Evolutionary conservation across 2,113 vertebrate genomes (phyloP), one percentile per base, ranked within the genome.

Genomic region (Columbina picui): DNA sequence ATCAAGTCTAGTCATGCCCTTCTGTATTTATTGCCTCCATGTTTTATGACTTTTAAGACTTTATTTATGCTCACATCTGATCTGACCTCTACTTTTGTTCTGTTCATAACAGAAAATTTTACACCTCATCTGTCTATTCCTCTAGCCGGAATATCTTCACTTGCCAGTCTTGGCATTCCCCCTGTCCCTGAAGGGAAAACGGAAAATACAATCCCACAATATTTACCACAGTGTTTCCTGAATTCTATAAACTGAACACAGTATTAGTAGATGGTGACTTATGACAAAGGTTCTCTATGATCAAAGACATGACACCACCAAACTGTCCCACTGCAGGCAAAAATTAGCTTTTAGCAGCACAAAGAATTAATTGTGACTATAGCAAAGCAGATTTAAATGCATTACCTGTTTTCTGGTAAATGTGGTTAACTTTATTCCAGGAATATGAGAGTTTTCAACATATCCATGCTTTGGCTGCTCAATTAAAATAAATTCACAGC

Each of bases 401-500:
- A 85, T 93, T 97, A 99, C 99, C 99, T 99, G 98, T 87, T 98
- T 99, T 96, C 97, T 98, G 89, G 97, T 99, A 97, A 99, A 99
- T 38, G 96, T 98, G 26, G 96, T 97, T 56, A 99, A 94, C 30
- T 97, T 96, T 49, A 97, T 93, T 91, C 98, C 98, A 45, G 98
- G 98, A 91, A 98, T 96, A 92, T 38, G 96, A 55, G 98, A 98
- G 91, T 99, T 98, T 97, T 98, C 98, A 76, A 99, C 32, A 95
- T 95, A 98, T 5, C 99, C 98, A 23, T 99, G 98, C 67, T 97
- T 97, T 3, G 99, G 99, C 47, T 94, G 97, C 26, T 99, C 97
- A 23, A 97, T 96, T 94, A 99, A 91, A 94, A 96, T 83, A 93
- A 98, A 99, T 93, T 99, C 98, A 98, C 98, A 99, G 96, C 98